Evolutionary conservation across 2,797 vertebrate genomes (phyloP), one percentile per base, ranked within the genome.

Genomic region (Erpetoichthys calabaricus): DNA sequence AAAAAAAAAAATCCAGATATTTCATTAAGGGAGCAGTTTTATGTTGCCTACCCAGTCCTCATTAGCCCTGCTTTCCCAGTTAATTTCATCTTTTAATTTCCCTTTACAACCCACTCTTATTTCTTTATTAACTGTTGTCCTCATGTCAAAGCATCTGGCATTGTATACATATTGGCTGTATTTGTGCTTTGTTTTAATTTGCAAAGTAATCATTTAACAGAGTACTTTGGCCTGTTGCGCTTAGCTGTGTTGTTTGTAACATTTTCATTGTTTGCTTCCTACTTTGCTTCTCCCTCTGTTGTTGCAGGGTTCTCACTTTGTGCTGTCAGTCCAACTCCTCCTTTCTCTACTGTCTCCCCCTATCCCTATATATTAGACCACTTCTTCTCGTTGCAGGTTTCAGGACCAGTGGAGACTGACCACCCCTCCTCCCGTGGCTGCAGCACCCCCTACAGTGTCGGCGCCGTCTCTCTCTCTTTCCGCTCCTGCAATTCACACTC

Each of bases 331-430:
- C 71, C 69, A 69, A 73, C 68, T 65, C 68, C 67, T 55, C 66
- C 65, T 70, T 64, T 58, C 8, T 57, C 55, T 55, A 25, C 46
- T 59, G 54, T 58, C 64, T 62, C 59, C 71, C 71, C 75, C 76
- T 77, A 73, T 82, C 73, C 83, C 63, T 86, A 80, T 86, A 79
- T 86, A 86, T 86, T 86, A 86, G 82, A 86, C 81, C 82, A 86
- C 80, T 86, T 88, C 86, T 88, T 88, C 83, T 88, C 86, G 84
- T 88, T 88, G 79, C 86, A 86, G 86, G 86, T 88, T 86, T 84
- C 86, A 86, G 78, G 86, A 86, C 83, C 86, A 88, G 83, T 88
- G 86, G 86, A 82, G 86, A 80, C 83, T 88, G 83, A 85, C 83
- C 65, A 79, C 82, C 77, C 86, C 84, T 80, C 82, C 53, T 74